Evolutionary conservation across 2,888 invertebrate species (phyloP).

Genomic region (Eupithecia pulchellata): DNA sequence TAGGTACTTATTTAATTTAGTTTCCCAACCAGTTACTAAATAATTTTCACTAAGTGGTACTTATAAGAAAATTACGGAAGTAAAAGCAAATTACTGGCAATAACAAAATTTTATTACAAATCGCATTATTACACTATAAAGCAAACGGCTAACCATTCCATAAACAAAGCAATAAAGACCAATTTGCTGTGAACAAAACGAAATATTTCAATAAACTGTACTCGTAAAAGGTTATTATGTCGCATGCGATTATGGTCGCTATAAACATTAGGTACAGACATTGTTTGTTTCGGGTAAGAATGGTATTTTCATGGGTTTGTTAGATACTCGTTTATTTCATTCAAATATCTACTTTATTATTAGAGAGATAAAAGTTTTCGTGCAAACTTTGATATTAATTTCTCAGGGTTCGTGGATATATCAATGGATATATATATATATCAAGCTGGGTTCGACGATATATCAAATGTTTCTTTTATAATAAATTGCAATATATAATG

Average conservation of each 20-base stretch:
- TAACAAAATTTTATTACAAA: constrained; percentile 8
- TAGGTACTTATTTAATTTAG: background rate
- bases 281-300: constrained; percentile 7
- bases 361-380: background rate
- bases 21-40: background rate
- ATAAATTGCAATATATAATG: too few species aligned
- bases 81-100: background rate
- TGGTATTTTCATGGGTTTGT: constrained; percentile 2
- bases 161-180: constrained; percentile 43
- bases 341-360: background rate
- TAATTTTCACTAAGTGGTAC: background rate
- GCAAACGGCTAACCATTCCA: constrained; percentile 29
- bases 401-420: too few species aligned
- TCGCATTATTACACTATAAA: constrained; percentile 19
- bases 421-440: too few species aligned
- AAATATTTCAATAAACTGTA: constrained; percentile 45
- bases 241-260: constrained; percentile 37
- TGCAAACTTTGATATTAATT: background rate
- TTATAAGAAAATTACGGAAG: constrained; percentile 4
- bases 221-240: constrained; percentile 44
- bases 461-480: too few species aligned
- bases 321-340: background rate
- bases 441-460: too few species aligned
- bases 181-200: constrained; percentile 44
- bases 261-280: constrained; percentile 21